These are phyloP conservation scores for Pristionchus arcanus DNA, from an alignment of 2,888 invertebrate species.

Conservation along the genomic window DNA sequence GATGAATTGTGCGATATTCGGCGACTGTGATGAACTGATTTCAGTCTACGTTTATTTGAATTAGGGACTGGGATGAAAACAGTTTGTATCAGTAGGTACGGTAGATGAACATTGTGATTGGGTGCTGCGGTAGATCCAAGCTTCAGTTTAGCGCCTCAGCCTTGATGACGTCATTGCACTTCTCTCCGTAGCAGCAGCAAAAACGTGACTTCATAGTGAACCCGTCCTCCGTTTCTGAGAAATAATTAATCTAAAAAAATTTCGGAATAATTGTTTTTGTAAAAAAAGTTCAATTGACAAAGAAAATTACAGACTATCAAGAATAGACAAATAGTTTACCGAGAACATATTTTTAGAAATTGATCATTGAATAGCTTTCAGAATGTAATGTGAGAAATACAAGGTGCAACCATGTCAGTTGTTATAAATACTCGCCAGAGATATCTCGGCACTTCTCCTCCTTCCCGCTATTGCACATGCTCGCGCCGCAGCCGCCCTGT, in stretches of 20 bases:
- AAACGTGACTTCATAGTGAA: neutral
- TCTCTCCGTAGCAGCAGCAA: conserved; percentile 7
- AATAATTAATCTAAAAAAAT: no score
- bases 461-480: neutral
- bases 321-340: neutral
- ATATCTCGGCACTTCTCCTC: conserved; percentile 3
- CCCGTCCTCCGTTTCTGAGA: neutral
- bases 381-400: neutral
- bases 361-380: neutral
- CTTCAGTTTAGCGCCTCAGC: neutral
- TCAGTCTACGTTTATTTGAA: no score
- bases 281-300: neutral
- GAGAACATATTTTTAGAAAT: neutral
- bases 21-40: no score
- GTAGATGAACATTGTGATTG: neutral
- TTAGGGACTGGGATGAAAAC: no score
- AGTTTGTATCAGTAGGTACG: neutral
- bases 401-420: neutral
- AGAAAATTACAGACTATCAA: neutral
- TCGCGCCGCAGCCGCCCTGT: conserved; percentile 27
- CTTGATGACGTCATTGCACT: neutral
- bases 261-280: no score
- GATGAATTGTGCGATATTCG: no score
- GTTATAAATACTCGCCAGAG: neutral
- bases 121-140: no score